These are phyloP conservation scores for Callipepla californica DNA, from an alignment of 2,113 vertebrate genomes.

Conservation along the genomic window DNA sequence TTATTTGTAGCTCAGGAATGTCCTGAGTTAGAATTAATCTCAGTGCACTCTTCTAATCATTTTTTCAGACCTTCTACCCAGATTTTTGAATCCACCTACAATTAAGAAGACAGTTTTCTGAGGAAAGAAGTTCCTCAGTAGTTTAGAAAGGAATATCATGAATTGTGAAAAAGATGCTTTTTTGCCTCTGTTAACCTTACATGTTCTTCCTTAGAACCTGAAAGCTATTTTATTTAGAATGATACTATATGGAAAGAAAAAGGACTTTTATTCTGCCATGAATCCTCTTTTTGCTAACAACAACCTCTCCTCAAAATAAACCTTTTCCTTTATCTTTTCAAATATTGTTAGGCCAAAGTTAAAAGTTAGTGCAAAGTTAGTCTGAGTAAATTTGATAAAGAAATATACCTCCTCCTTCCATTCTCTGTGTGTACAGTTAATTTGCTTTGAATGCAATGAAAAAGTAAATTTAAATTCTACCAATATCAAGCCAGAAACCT, in stretches of 20 bases:
- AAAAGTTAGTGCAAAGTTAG: not conserved
- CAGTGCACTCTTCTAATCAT: not conserved
- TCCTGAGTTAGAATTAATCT: not conserved
- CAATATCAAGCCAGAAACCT: not conserved
- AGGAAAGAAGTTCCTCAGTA: not conserved
- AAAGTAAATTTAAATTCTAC: not conserved
- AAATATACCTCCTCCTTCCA: not conserved
- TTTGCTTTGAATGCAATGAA: not conserved
- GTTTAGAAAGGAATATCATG: not conserved
- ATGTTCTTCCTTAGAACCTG: not conserved
- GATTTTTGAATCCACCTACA: not conserved
- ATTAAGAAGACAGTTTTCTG: not conserved
- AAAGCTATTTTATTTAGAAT: not conserved
- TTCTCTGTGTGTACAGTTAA: not conserved
- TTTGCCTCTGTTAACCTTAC: not conserved
- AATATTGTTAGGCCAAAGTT: not conserved
- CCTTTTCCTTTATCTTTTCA: not conserved
- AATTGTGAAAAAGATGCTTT: not conserved
- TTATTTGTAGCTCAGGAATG: not conserved
- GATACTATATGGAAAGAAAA: not conserved
- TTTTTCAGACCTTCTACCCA: not conserved
- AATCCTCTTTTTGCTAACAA: not conserved
- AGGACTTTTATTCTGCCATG: not conserved
- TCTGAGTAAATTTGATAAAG: not conserved
- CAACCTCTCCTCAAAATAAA: not conserved